Evolutionary conservation across 2,113 vertebrate species (phyloP), one percentile per base, ranked within the genome.

Genomic region (Glaucomys volans): DNA sequence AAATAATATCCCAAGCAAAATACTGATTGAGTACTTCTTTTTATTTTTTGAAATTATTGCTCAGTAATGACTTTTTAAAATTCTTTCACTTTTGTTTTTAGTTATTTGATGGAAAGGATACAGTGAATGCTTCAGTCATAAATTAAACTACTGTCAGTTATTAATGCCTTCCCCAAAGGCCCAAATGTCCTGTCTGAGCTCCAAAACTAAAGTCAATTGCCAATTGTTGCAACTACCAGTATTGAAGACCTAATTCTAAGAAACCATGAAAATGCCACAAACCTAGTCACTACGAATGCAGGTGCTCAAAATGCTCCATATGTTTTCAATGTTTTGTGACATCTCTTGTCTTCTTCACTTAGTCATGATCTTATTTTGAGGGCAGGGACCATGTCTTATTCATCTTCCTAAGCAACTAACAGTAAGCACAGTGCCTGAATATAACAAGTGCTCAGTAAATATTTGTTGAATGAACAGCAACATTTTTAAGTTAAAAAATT

Each of bases 401-500:
- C 11, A 40, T 52, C 24, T 74, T 52, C 50, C 44, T 66, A 42
- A 79, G 14, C 42, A 71, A 54, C 16, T 91, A 14, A 0, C 84
- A 30, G n/a, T 44, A 81, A 87, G 8, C 5, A 30, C 13, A 26
- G 8, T 52, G 1, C 13, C 74, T 92, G 47, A 86, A 93, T 95
- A 75, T 82, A 82, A 26, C 22, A 93, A 35, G 26, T 86, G 12
- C 5, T 93, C 16, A 44, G 57, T 80, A 92, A 95, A 82, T 87
- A 93, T 83, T 75, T 95, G 16, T 66, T 76, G 30, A 89, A 71
- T 32, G 30, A 82, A 79, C 66, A 22, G 42, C 32, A 85, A 20
- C 28, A 74, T 69, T 71, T 72, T 92, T 69, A 87, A 92, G 5
- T 85, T 66, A 69, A 89, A 94, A 82, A 50, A 54, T 50, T 94